These are phyloP conservation scores for Patella ulyssiponensis DNA, from an alignment of 2,888 invertebrate species.

Conservation along the genomic window DNA sequence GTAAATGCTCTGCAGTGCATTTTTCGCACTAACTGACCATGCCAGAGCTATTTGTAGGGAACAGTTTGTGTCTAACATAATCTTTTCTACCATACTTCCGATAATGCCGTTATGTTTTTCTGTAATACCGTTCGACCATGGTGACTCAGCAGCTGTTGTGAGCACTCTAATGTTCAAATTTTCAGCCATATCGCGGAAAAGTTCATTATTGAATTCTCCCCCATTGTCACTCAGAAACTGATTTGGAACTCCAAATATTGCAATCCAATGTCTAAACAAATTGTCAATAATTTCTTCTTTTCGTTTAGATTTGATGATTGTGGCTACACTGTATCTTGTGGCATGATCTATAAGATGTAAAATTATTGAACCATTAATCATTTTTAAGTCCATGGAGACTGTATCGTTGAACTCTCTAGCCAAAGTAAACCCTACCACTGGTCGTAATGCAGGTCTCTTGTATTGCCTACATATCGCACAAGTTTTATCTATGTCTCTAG, in stretches of 20 bases:
- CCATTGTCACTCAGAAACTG: constrained; percentile 8
- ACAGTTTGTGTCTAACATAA: background rate
- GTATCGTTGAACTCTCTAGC: constrained; percentile 11
- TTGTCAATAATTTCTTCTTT: constrained; percentile 2
- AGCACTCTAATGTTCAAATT: constrained; percentile 8
- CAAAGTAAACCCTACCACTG: background rate
- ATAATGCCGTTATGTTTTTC: constrained; percentile 1
- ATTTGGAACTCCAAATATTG: background rate
- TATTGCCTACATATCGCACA: background rate
- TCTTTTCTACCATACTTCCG: background rate
- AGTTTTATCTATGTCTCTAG: background rate
- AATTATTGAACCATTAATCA: background rate
- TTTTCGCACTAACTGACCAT: too few species aligned
- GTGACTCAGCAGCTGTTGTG: constrained; percentile 4
- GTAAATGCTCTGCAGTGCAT: background rate
- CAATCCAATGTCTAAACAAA: background rate
- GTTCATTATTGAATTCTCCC: constrained; percentile 1
- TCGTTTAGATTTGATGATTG: background rate
- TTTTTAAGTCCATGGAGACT: constrained; percentile 11
- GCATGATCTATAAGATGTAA: constrained; percentile 8
- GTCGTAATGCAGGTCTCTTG: background rate
- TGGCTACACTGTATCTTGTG: constrained; percentile 7
- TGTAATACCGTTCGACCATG: background rate
- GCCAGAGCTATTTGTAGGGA: background rate
- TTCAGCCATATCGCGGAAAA: constrained; percentile 2